phyloP scores from a whole-genome alignment of 2,888 invertebrate genomes.

The Oxyteleia sp. region DNA sequence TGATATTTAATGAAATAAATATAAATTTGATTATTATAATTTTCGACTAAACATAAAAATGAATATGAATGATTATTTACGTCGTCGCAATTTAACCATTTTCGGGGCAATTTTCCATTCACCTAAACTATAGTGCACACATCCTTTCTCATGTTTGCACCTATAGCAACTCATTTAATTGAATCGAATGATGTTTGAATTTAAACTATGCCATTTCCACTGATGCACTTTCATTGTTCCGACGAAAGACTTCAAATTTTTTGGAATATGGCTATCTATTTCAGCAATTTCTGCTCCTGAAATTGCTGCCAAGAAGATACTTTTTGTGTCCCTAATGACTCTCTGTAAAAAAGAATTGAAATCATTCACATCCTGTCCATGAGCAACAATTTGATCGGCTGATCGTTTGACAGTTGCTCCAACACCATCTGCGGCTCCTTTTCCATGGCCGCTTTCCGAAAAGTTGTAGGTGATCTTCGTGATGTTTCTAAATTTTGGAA shows the following conservation, averaged over 20 bases:
- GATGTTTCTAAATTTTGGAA: too few relatives aligned
- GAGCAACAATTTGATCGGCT: slow-evolving; percentile 39
- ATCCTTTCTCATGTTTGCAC: background rate
- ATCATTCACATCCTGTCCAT: slow-evolving; percentile 21
- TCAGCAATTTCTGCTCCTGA: slow-evolving; percentile 13
- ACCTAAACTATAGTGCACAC: slow-evolving; percentile 13
- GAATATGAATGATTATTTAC: too few relatives aligned
- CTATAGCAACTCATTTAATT: slow-evolving; percentile 46
- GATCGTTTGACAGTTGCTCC: slow-evolving; percentile 44
- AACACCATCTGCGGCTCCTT: slow-evolving; percentile 50
- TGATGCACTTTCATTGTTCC: slow-evolving; percentile 58
- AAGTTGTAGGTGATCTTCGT: too few relatives aligned
- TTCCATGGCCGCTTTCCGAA: slow-evolving; percentile 56
- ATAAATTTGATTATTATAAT: too few relatives aligned
- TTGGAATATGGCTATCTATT: background rate
- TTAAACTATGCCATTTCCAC: slow-evolving; percentile 34
- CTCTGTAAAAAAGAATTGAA: slow-evolving; percentile 19
- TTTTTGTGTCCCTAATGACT: too few relatives aligned
- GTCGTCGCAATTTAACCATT: too few relatives aligned
- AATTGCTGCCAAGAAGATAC: slow-evolving; percentile 11
- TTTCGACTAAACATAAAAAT: too few relatives aligned
- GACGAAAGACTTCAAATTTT: slow-evolving; percentile 38
- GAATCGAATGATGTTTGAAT: slow-evolving; percentile 18
- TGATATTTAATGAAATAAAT: too few relatives aligned
- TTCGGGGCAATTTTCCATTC: too few relatives aligned